These are phyloP conservation scores for Platycheirus rosarum DNA, from an alignment of 2,888 invertebrate species.

Conservation along the genomic window DNA sequence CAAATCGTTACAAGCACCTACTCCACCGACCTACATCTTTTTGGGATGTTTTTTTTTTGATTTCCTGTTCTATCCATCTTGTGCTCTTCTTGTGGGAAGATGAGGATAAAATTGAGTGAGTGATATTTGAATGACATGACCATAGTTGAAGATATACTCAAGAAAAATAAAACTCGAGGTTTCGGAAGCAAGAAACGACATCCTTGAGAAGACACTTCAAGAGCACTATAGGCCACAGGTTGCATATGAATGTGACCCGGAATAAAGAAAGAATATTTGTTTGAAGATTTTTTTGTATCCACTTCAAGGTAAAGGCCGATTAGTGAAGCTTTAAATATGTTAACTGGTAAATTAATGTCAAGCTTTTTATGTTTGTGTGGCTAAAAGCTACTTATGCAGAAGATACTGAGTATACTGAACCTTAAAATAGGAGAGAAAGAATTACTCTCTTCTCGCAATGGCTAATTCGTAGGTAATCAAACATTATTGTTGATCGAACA, in stretches of 20 bases:
- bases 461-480: too few relatives aligned
- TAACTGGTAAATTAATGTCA: too few relatives aligned
- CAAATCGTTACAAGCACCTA: slow-evolving; percentile 10
- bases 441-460: too few relatives aligned
- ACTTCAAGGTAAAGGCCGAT: neutral
- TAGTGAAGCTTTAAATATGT: neutral
- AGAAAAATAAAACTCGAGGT: neutral
- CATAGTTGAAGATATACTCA: slow-evolving; percentile 13
- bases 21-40: too few relatives aligned
- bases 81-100: neutral
- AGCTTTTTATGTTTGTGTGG: too few relatives aligned
- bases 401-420: too few relatives aligned
- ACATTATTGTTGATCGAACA: too few relatives aligned
- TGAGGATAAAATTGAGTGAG: slow-evolving; percentile 30
- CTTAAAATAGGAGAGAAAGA: too few relatives aligned
- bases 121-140: slow-evolving; percentile 31
- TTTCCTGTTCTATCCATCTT: neutral
- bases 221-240: slow-evolving; percentile 2
- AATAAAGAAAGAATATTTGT: neutral
- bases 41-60: neutral
- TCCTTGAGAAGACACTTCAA: slow-evolving; percentile 3
- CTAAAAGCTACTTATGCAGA: too few relatives aligned
- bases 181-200: neutral
- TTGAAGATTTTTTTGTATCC: neutral
- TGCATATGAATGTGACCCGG: neutral